Conservation (phyloP, 2,888 invertebrate genomes). For the Cordilura impudica region DNA sequence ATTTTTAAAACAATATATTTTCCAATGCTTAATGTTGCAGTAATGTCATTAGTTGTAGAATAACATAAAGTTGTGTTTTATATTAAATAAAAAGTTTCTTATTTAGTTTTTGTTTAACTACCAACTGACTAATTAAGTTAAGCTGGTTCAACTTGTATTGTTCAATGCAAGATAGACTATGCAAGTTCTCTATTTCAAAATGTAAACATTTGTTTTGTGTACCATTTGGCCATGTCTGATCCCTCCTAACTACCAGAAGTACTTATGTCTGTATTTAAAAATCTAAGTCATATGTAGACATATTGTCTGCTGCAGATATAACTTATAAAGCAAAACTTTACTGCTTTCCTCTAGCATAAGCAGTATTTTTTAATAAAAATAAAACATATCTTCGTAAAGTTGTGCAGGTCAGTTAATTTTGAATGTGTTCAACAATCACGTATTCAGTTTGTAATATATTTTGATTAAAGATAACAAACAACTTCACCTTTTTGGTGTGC, state of each 20-base stretch:
- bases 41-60: too few relatives aligned
- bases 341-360: too few relatives aligned
- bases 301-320: not conserved
- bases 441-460: slow-evolving; percentile 25
- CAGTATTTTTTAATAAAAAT: not conserved
- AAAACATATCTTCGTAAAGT: not conserved
- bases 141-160: not conserved
- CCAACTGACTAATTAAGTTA: slow-evolving; percentile 27
- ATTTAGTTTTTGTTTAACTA: too few relatives aligned
- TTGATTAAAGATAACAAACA: not conserved
- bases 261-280: too few relatives aligned
- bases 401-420: not conserved
- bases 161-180: not conserved
- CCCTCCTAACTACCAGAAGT: not conserved
- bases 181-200: not conserved
- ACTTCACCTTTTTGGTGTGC: too few relatives aligned
- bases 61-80: too few relatives aligned
- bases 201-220: not conserved
- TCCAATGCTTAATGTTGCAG: too few relatives aligned
- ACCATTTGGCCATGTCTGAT: too few relatives aligned
- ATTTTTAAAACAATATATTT: too few relatives aligned
- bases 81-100: too few relatives aligned
- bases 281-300: too few relatives aligned
- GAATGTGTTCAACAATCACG: slow-evolving; percentile 18
- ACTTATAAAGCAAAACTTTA: too few relatives aligned